Conservation (phyloP, 92 coral and sea anemone species). For the Bergia sp. region DNA sequence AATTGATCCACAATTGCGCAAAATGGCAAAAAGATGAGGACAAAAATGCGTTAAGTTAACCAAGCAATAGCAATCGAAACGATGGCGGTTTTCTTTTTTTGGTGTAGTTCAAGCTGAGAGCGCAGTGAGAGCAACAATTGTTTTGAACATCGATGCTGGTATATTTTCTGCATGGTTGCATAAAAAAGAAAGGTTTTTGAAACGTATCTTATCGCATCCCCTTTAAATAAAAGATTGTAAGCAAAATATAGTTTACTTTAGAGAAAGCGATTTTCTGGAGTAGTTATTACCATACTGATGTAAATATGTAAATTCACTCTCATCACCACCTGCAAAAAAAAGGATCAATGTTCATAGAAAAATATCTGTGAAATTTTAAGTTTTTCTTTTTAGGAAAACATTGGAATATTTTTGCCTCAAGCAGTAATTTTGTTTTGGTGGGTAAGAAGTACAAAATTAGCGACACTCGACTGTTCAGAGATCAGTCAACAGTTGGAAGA, state of each 20-base stretch:
- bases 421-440: too few relatives aligned
- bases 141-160: neutral
- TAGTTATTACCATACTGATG: neutral
- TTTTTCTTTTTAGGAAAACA: too few relatives aligned
- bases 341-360: neutral
- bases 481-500: too few relatives aligned
- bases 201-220: too few relatives aligned
- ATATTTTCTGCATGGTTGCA: neutral
- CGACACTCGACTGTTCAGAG: too few relatives aligned
- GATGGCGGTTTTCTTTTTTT: neutral
- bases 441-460: too few relatives aligned
- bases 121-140: too few relatives aligned
- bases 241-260: slow-evolving; percentile 4
- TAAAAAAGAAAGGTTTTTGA: too few relatives aligned
- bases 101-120: neutral
- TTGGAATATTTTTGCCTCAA: too few relatives aligned
- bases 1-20: neutral
- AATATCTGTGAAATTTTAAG: too few relatives aligned
- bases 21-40: neutral
- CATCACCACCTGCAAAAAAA: neutral
- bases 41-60: neutral
- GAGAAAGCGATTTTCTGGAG: slow-evolving; percentile 16
- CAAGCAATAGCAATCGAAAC: neutral
- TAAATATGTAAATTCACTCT: slow-evolving; percentile 15
- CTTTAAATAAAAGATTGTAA: too few relatives aligned